Evolutionary conservation across 2,888 invertebrate species (phyloP).

Genomic region (Cosmia trapezina): DNA sequence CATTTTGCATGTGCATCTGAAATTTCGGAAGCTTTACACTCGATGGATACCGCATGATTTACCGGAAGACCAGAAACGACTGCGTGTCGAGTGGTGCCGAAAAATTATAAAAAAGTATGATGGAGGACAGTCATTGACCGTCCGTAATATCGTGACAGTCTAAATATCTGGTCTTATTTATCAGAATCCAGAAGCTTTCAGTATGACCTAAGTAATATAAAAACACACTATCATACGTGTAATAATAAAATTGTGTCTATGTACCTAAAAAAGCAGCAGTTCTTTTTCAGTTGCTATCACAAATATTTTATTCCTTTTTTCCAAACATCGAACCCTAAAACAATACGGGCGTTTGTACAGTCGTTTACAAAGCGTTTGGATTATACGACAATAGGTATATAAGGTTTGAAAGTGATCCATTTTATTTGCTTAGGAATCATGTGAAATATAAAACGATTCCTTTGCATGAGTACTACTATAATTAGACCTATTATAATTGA

Average conservation of each 20-base stretch:
- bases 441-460: background rate
- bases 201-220: background rate
- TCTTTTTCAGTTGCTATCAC: conserved; percentile 43
- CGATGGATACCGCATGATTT: no score
- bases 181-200: no score
- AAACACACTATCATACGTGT: background rate
- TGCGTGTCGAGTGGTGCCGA: no score
- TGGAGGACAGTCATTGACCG: no score
- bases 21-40: no score
- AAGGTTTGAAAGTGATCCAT: background rate
- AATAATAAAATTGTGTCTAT: conserved; percentile 25
- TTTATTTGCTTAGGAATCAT: background rate
- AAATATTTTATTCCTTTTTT: conserved; percentile 26
- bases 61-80: no score
- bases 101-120: no score
- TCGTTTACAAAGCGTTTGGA: conserved; percentile 41
- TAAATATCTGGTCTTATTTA: no score
- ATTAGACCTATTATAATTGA: background rate
- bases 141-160: no score
- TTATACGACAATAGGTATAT: background rate
- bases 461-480: no score
- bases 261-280: conserved; percentile 8
- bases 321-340: conserved; percentile 33
- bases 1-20: no score
- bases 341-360: conserved; percentile 52